Base-by-base conservation (phyloP, 2,888 invertebrate species). In the Aporophyla lueneburgensis region DNA sequence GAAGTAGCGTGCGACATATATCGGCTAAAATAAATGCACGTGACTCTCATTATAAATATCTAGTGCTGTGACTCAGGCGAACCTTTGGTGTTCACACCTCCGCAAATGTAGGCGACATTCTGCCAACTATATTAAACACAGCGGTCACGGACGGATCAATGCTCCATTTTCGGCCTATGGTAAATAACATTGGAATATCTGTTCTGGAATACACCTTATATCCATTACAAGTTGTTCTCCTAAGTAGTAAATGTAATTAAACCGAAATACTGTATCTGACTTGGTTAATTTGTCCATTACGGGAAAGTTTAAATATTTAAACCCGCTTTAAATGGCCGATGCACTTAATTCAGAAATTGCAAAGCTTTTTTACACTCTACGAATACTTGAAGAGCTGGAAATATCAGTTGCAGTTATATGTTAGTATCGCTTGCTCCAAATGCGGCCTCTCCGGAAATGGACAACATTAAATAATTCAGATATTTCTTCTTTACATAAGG, bases 11-110 rank as follows among this genome's bases (percentile, higher is more conserved):
- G 75, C 65, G 86, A 77, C 87, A 88, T 69, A 83, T 84, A 87
- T 81, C 56, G 81, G 72, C 81, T 81, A 82, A 85, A 87, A 86
- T 80, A 83, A 81, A 79, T 71, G 69, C 78, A 83, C 88, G 88
- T 88, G 87, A 81, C 61, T 24, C 21, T 53, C 80, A 79, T 86
- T 81, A 78, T 76, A 86, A 86, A 80, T 83, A 73, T 76, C 59
- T 66, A 73, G 53, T 53, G 24, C 24, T 14, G 69, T 86, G 85
- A 87, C 71, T 86, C 82, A 86, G 67, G 24, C 54, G 56, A 66
- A 40, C 80, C 63, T 54, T 63, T 74, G 58, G 72, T 62, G 56
- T 71, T 49, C 58, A 33, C 71, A 49, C 73, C 61, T 63, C 43
- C 33, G 71, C 58, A 58, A 69, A 81, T 83, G 70, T 79, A 72